These are phyloP conservation scores for Gymnocephalus cernua DNA, from an alignment of 2,113 vertebrate genomes.

Conservation along the genomic window DNA sequence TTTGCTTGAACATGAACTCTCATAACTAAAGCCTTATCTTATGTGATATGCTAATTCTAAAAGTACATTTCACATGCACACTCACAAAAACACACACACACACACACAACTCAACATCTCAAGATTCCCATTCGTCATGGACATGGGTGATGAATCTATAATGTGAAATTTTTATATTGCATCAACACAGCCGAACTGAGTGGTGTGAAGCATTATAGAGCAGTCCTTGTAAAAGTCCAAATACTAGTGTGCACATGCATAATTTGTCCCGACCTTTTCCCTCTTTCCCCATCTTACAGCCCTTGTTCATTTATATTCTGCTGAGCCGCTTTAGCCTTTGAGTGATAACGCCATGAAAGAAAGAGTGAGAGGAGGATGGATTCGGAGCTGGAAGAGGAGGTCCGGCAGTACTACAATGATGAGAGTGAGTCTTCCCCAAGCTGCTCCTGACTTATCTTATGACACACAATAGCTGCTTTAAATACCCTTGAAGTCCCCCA, in stretches of 20 bases:
- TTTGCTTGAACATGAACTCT: not conserved
- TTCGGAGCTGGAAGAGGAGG: conserved; percentile 50
- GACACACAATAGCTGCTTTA: conserved; percentile 78
- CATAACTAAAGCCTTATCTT: not conserved
- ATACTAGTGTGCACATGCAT: conserved; percentile 46
- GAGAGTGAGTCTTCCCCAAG: conserved; percentile 75
- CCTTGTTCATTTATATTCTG: conserved; percentile 75
- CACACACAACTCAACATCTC: conserved; percentile 16
- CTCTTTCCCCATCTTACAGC: conserved; percentile 38
- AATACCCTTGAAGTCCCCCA: conserved; percentile 71
- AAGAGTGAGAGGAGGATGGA: conserved; percentile 59
- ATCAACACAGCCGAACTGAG: conserved; percentile 18
- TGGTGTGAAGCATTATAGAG: conserved; percentile 35
- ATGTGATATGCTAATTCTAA: not conserved
- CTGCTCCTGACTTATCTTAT: conserved; percentile 76
- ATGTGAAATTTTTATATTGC: conserved; percentile 49
- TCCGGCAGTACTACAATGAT: conserved; percentile 67
- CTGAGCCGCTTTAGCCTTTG: conserved; percentile 73
- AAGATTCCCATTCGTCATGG: conserved; percentile 29
- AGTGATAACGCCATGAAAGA: conserved; percentile 76
- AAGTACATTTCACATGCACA: not conserved
- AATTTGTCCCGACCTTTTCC: conserved; percentile 55
- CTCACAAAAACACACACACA: not conserved
- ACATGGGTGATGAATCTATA: conserved; percentile 47
- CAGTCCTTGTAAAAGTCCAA: conserved; percentile 32